Percentiles rank a stretch among this genome's conserved stretches.
phyloP scores from a whole-genome alignment of 2,797 vertebrate genomes.

The Sebastolobus alascanus region DNA sequence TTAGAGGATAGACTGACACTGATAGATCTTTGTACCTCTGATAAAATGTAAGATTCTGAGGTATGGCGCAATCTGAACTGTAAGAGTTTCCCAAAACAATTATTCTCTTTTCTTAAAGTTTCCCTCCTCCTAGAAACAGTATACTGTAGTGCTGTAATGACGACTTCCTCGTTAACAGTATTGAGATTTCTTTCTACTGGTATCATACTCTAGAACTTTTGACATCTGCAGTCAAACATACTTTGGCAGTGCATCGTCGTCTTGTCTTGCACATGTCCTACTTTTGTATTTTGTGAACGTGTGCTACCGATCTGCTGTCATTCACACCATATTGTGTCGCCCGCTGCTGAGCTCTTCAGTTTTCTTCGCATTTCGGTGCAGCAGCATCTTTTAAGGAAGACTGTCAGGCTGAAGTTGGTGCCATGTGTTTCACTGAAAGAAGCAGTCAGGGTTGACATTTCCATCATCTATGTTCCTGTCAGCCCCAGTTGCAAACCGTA shows the following conservation, averaged over 20 bases:
- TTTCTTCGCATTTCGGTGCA: conserved; percentile 32
- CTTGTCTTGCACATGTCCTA: conserved; percentile 35
- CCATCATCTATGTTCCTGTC: conserved; percentile 56
- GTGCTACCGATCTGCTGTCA: conserved; percentile 43
- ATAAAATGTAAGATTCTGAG: conserved; percentile 1
- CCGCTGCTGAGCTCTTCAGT: conserved; percentile 28
- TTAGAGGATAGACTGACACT: conserved; percentile 14
- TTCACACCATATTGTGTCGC: conserved; percentile 23
- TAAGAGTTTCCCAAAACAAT: conserved; percentile 28
- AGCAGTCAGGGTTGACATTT: conserved; percentile 57
- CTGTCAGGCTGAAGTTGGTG: conserved; percentile 55
- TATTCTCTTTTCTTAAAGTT: conserved; percentile 16
- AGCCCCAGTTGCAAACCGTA: conserved; percentile 29
- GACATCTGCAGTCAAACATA: conserved; percentile 30
- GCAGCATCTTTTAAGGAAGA: conserved; percentile 20
- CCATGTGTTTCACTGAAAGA: conserved; percentile 45
- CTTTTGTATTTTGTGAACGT: conserved; percentile 34
- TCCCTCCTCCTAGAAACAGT: background rate
- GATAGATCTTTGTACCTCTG: conserved; percentile 9
- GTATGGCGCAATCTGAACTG: conserved; percentile 4
- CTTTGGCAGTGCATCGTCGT: conserved; percentile 1
- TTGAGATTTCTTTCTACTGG: conserved; percentile 3
- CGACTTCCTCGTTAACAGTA: conserved; percentile 32
- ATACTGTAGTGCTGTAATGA: background rate
- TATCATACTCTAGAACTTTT: conserved; percentile 26